Conservation (phyloP, 35 echinoderm and acorn worm genomes). For the Apostichopus parvimensis region DNA sequence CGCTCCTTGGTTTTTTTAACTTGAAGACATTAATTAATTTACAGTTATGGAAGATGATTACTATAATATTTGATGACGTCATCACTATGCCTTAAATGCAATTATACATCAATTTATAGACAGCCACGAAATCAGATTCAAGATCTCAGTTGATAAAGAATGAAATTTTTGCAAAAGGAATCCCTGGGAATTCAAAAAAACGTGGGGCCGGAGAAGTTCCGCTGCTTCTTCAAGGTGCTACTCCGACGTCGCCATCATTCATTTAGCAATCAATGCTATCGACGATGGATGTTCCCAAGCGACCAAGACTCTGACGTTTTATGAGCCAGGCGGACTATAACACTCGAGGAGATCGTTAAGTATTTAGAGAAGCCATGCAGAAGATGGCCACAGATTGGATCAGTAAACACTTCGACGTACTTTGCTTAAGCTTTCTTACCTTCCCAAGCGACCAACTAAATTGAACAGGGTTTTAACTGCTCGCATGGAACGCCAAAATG, state of each 20-base stretch:
- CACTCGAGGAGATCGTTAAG: slow-evolving; percentile 33
- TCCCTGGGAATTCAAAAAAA: too few species aligned
- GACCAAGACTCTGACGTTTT: slow-evolving; percentile 41
- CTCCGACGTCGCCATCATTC: slow-evolving; percentile 25
- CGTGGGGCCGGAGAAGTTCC: background rate
- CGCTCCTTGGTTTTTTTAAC: too few species aligned
- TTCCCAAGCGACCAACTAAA: slow-evolving; percentile 42
- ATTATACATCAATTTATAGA: too few species aligned
- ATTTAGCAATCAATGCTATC: slow-evolving; percentile 33
- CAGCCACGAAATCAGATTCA: too few species aligned
- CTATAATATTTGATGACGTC: too few species aligned
- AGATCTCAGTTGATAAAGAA: too few species aligned
- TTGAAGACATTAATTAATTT: too few species aligned
- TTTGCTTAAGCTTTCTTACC: slow-evolving; percentile 34
- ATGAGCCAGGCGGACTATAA: slow-evolving; percentile 17
- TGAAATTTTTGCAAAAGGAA: too few species aligned
- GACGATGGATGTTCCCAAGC: slow-evolving; percentile 17
- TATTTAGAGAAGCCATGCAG: slow-evolving; percentile 39
- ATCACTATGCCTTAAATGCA: too few species aligned
- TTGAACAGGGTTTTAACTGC: slow-evolving; percentile 21
- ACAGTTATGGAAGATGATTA: too few species aligned
- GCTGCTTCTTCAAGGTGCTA: background rate
- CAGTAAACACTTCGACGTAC: slow-evolving; percentile 34
- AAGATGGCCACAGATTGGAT: slow-evolving; percentile 32
- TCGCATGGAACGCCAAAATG: background rate